Conservation (phyloP, 2,797 vertebrate species). For the Etheostoma perlongum region DNA sequence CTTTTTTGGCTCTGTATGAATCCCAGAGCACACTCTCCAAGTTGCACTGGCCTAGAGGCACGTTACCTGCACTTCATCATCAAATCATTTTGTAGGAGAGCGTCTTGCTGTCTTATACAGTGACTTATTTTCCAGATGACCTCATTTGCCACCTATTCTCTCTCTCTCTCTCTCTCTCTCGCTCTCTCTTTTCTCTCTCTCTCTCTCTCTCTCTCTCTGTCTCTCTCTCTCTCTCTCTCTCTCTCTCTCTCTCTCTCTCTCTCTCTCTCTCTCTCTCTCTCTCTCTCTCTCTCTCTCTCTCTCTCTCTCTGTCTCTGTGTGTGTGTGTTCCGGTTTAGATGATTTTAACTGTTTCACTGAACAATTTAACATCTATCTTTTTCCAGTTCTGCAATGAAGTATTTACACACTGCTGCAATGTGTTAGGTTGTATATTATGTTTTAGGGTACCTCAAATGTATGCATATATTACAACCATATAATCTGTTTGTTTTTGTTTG, state of each 20-base stretch:
- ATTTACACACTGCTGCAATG: not conserved
- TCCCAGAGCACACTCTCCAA: constrained; percentile 19
- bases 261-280: too few species aligned
- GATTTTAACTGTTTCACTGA: not conserved
- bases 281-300: too few species aligned
- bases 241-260: not conserved
- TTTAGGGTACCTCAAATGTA: not conserved
- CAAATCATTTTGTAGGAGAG: constrained; percentile 31
- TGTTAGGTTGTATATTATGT: not conserved
- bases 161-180: too few species aligned
- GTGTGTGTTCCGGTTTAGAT: constrained; percentile 8
- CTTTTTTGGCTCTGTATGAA: constrained; percentile 24
- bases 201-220: too few species aligned
- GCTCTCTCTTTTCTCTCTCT: too few species aligned
- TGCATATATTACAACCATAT: not conserved
- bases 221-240: too few species aligned
- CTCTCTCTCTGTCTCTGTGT: too few species aligned
- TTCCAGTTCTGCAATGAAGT: constrained; percentile 16
- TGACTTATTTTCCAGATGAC: constrained; percentile 52
- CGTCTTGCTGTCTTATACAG: constrained; percentile 41
- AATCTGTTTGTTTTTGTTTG: constrained; percentile 2
- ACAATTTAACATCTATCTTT: not conserved
- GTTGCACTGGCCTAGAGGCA: constrained; percentile 11
- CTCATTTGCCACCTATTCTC: constrained; percentile 58
- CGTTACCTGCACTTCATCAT: constrained; percentile 32